Evolutionary conservation across 2,888 invertebrate species (phyloP), one percentile per base, ranked within the genome.

Genomic region (Xylota segnis): DNA sequence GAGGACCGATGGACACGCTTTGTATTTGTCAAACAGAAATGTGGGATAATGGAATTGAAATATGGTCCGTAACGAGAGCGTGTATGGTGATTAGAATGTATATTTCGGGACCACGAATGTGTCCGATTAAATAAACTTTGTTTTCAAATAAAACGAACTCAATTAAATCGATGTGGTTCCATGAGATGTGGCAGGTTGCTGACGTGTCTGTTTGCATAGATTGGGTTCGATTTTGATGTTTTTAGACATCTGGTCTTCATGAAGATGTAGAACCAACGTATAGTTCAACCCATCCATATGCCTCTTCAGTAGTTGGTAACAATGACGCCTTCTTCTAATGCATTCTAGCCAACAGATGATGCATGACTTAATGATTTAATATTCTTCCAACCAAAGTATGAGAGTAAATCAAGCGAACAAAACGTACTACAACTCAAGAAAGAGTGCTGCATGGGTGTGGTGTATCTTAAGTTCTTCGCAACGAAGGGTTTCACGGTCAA

Each of bases 1-100:
- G 32, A 14, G 58, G 3, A 58, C 45, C 37, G 23, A 23, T 23
- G 37, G 40, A 27, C 66, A 29, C 40, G 29, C 52, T 54, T 54
- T 61, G 27, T 70, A 16, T 70, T 70, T 70, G 68, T 56, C 68
- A 70, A 56, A 56, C 32, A 43, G 5, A 43, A 56, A 32, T 56
- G 7, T 18, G 56, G 9, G 29, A 43, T 54, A 54, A 68, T 68
- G 54, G 16, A 68, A 40, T 56, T n/a, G 45, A 18, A 40, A 29
- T 40, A 14, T 43, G 43, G n/a, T 6, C 0, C 14, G 40, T 7
- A n/a, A n/a, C 2, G n/a, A n/a, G n/a, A 5, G 32, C 0, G n/a
- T 4, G n/a, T 43, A n/a, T 43, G n/a, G n/a, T 43, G 14, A 43
- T n/a, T n/a, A n/a, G 40, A n/a, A n/a, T 10, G 9, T 43, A 23